Percentiles rank a stretch among this genome's conserved stretches.
phyloP scores from a whole-genome alignment of 2,888 invertebrate genomes.

The Cephus pulcher region DNA sequence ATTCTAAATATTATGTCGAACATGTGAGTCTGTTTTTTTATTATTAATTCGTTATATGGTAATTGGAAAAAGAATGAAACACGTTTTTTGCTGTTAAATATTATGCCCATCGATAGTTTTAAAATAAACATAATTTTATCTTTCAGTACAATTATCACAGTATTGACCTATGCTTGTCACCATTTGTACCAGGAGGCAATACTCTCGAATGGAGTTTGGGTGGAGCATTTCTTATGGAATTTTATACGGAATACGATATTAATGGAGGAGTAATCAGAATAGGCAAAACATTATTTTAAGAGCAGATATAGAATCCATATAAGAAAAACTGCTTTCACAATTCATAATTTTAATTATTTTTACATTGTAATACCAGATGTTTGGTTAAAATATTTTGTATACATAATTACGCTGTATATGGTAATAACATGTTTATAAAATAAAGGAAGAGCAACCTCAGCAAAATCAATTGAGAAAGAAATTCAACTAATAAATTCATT shows the following conservation, averaged over 20 bases:
- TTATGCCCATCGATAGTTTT: background rate
- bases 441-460: background rate
- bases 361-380: background rate
- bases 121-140: background rate
- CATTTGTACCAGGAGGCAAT: constrained; percentile 57
- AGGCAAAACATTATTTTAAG: constrained; percentile 57
- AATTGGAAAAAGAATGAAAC: background rate
- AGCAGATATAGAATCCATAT: constrained; percentile 7
- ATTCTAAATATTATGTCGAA: constrained; percentile 73
- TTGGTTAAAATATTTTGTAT: background rate
- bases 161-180: constrained; percentile 65
- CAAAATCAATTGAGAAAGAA: background rate
- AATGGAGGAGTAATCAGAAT: constrained; percentile 62
- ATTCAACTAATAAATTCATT: background rate
- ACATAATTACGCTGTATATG: background rate
- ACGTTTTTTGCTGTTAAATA: background rate
- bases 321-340: background rate
- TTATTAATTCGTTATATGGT: background rate
- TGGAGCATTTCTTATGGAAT: constrained; percentile 67
- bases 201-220: constrained; percentile 65
- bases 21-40: constrained; percentile 51
- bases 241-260: constrained; percentile 67
- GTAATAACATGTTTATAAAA: background rate
- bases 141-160: constrained; percentile 62
- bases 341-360: background rate